Conservation (phyloP, 2,113 vertebrate genomes). For the Himantopus leucocephalus region DNA sequence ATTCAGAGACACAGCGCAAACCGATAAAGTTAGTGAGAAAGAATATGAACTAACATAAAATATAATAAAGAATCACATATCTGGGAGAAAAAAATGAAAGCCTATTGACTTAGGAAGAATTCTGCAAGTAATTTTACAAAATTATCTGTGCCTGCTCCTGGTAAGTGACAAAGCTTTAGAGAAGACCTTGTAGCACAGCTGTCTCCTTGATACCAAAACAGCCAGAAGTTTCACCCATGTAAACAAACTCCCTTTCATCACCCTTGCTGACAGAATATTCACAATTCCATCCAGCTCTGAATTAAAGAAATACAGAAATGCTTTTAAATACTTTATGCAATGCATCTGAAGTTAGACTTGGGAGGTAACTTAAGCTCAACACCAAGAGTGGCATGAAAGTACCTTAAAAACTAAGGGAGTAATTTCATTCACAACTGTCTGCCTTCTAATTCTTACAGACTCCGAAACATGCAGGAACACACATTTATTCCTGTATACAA, state of each 20-base stretch:
- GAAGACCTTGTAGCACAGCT: background rate
- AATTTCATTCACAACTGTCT: background rate
- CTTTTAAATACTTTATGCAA: background rate
- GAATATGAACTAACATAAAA: background rate
- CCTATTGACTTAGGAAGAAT: background rate
- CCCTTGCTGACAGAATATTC: background rate
- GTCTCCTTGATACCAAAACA: background rate
- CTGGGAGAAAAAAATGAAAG: background rate
- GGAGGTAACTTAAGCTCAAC: background rate
- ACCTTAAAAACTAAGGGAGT: background rate
- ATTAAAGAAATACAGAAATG: background rate
- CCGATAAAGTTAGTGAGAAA: background rate
- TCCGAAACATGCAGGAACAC: background rate
- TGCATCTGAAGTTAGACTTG: background rate
- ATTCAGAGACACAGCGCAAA: background rate
- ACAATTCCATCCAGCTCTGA: background rate
- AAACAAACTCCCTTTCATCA: background rate
- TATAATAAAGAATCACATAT: background rate
- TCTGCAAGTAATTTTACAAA: background rate
- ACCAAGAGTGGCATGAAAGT: background rate
- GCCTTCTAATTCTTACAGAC: background rate
- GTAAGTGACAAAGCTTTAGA: background rate
- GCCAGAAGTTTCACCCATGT: background rate
- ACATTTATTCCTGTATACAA: fast-evolving
- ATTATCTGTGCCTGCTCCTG: background rate